Evolutionary conservation across 2,888 invertebrate species (phyloP), one percentile per base, ranked within the genome.

Genomic region (Tridacna crocea): DNA sequence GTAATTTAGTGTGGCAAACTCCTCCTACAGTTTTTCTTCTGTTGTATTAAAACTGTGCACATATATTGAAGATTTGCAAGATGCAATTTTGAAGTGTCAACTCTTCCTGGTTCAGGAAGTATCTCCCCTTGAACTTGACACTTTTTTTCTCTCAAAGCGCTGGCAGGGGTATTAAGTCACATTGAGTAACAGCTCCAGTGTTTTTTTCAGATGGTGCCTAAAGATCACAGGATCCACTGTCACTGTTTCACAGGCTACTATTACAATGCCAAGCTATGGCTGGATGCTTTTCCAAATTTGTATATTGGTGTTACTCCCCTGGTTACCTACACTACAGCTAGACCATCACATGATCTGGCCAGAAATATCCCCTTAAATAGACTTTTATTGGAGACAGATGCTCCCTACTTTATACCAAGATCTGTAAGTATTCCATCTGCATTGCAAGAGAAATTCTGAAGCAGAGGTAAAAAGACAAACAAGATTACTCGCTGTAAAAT

Each of bases 381-480:
- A 65, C 91, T 95, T 3, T 91, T 95, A 12, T 89, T 95, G 6
- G 95, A 95, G 90, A 95, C 95, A 1, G 95, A 95, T 91, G 93
- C 95, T 0, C 95, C 95, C 2, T 95, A 95, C 85, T 95, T 95
- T 90, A 80, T 94, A 22, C 95, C 95, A 11, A 80, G 88, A 84
- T 79, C 79, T 81, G 92, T 93, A 68, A 87, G 90, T 88, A 60
- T 66, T n/a, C 11, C 65, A 27, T 65, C 17, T n/a, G 12, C 22
- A 24, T 61, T 61, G n/a, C 22, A 6, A 4, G n/a, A n/a, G n/a
- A 55, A 10, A 55, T 17, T 55, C 10, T 19, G 2, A 1, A 55
- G 55, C 17, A 55, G 55, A 36, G 8, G 36, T 36, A 36, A 36
- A 36, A 36, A 36, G 36, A 36, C 8, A 36, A 36, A 36, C 36